Conservation (phyloP, 2,888 invertebrate species). For the Sinhomidia bicolor region DNA sequence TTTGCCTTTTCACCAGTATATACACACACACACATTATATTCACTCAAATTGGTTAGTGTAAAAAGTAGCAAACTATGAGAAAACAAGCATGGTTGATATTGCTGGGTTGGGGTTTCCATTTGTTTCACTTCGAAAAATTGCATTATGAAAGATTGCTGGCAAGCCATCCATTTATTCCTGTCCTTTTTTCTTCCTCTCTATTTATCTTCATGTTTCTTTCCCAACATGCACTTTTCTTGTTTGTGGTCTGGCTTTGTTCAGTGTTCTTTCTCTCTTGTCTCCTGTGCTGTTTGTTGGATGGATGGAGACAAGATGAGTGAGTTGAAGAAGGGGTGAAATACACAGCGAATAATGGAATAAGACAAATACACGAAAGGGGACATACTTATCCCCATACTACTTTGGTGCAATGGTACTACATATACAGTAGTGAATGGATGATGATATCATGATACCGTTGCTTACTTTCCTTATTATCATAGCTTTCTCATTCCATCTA, state of each 20-base stretch:
- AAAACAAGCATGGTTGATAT: not conserved
- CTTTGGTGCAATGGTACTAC: not conserved
- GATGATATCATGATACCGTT: not conserved
- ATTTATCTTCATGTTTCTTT: not conserved
- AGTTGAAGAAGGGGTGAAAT: conserved; percentile 1
- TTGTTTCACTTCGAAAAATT: not conserved
- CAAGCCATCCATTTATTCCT: not conserved
- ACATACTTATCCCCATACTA: not conserved
- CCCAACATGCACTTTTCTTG: not conserved
- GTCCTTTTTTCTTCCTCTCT: not conserved
- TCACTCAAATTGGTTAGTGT: not conserved
- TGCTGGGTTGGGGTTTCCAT: not conserved
- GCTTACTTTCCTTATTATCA: not conserved
- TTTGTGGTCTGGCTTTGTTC: not conserved
- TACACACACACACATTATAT: not conserved
- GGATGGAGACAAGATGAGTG: not conserved
- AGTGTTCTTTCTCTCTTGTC: not conserved
- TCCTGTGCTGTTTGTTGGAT: not conserved
- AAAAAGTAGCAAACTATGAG: not conserved
- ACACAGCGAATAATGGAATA: conserved; percentile 2
- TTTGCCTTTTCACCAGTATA: not conserved
- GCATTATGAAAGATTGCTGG: not conserved
- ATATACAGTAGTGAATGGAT: no score
- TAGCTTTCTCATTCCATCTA: not conserved
- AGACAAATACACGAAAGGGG: not conserved